Conservation (phyloP, 2,797 vertebrate genomes). For the Tenualosa ilisha region DNA sequence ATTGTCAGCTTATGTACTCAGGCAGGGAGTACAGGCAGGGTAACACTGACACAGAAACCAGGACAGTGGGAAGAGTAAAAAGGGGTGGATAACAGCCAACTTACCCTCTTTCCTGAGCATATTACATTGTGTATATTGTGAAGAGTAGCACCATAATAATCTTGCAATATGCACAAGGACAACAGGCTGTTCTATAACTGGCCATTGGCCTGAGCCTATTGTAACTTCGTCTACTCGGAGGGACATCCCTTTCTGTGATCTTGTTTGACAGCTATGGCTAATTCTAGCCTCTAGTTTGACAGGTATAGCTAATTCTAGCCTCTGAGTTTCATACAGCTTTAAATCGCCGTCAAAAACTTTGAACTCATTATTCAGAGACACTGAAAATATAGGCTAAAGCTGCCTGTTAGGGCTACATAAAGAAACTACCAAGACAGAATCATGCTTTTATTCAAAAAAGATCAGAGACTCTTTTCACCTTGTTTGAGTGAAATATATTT, state of each 20-base stretch:
- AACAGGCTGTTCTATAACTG: neutral
- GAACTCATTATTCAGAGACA: too few species aligned
- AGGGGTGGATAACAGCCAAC: neutral
- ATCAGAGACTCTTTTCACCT: neutral
- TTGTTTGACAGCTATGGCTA: too few species aligned
- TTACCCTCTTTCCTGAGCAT: neutral
- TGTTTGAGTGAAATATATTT: neutral
- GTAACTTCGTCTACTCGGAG: neutral
- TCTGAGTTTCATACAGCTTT: too few species aligned
- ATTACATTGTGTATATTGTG: neutral
- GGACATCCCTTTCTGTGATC: too few species aligned
- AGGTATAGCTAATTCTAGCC: too few species aligned
- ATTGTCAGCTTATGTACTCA: constrained; percentile 12
- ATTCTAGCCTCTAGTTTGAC: too few species aligned
- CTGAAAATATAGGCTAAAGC: neutral
- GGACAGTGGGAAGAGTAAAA: neutral
- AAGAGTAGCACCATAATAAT: neutral
- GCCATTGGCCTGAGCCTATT: neutral
- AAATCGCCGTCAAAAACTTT: too few species aligned
- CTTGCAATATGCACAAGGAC: neutral
- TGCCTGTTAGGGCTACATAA: neutral
- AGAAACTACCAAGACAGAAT: neutral
- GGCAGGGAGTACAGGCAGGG: constrained; percentile 3
- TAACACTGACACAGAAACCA: neutral
- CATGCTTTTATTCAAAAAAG: neutral